Percentiles rank a stretch among this genome's conserved stretches.
phyloP scores from a whole-genome alignment of 2,113 vertebrate species.

The Promerops cafer region DNA sequence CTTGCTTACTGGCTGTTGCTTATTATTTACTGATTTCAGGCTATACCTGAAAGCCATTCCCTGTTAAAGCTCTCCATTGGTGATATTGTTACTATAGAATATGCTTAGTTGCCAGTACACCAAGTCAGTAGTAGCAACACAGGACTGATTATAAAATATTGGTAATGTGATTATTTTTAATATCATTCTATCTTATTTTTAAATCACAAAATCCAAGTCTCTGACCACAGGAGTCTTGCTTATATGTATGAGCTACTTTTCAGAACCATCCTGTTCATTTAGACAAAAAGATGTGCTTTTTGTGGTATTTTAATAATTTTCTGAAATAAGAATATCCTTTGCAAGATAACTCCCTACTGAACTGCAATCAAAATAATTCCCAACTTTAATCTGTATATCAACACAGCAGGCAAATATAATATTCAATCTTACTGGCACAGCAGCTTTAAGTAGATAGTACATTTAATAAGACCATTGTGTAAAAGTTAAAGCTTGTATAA shows the following conservation, averaged over 20 bases:
- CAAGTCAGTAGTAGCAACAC: fast-evolving
- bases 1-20: fast-evolving
- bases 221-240: neutral
- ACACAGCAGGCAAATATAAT: neutral
- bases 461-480: neutral
- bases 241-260: neutral
- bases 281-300: neutral
- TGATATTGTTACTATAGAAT: neutral
- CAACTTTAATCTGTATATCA: neutral
- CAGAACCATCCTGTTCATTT: neutral
- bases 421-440: neutral
- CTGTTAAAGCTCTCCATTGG: neutral
- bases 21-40: neutral
- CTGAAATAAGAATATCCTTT: neutral
- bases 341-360: neutral
- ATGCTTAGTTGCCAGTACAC: neutral
- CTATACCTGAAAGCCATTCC: neutral
- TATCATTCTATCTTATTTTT: neutral
- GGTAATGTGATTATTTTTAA: neutral
- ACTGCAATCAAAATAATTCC: neutral
- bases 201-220: neutral
- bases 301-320: neutral
- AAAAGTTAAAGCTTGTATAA: slow-evolving; percentile 4
- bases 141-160: neutral
- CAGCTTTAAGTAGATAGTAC: neutral